Percentiles rank a stretch among this genome's conserved stretches.
phyloP scores from a whole-genome alignment of 1,140 invertebrate genomes.

The Drosophila tsacasi region DNA sequence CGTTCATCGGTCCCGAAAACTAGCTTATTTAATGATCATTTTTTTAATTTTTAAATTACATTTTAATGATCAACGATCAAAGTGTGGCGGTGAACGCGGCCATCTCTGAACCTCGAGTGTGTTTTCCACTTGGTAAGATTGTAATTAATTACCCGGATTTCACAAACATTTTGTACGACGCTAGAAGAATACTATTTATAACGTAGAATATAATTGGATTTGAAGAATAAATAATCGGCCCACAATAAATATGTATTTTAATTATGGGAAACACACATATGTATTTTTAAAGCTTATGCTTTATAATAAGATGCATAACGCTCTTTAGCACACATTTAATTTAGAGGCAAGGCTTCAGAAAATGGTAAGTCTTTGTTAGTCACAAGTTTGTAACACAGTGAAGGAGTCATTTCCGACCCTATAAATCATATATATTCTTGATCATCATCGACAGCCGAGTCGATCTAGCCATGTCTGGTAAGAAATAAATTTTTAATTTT shows the following conservation, averaged over 20 bases:
- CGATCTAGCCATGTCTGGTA: too few relatives aligned
- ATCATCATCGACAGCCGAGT: too few relatives aligned
- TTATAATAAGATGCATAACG: too few relatives aligned
- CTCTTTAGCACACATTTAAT: too few relatives aligned
- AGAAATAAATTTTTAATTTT: too few relatives aligned
- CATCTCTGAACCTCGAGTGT: slow-evolving; percentile 7
- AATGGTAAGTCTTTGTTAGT: too few relatives aligned
- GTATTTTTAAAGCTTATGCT: not conserved
- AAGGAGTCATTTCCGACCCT: too few relatives aligned
- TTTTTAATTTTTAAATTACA: not conserved
- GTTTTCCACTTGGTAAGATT: slow-evolving; percentile 8
- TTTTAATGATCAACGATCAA: not conserved
- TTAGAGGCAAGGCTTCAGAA: too few relatives aligned
- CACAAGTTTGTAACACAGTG: too few relatives aligned
- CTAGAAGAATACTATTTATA: slow-evolving; percentile 44
- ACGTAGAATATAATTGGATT: slow-evolving; percentile 35
- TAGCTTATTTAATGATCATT: not conserved
- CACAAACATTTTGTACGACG: slow-evolving; percentile 21
- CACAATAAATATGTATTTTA: not conserved
- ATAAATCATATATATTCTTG: too few relatives aligned
- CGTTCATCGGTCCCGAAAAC: not conserved
- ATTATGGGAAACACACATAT: not conserved
- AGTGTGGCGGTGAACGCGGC: not conserved
- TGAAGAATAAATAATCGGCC: slow-evolving; percentile 30
- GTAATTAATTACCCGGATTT: slow-evolving; percentile 4